These are phyloP conservation scores for Jordanella pulchra DNA, from an alignment of 2,797 vertebrate species.

Conservation along the genomic window DNA sequence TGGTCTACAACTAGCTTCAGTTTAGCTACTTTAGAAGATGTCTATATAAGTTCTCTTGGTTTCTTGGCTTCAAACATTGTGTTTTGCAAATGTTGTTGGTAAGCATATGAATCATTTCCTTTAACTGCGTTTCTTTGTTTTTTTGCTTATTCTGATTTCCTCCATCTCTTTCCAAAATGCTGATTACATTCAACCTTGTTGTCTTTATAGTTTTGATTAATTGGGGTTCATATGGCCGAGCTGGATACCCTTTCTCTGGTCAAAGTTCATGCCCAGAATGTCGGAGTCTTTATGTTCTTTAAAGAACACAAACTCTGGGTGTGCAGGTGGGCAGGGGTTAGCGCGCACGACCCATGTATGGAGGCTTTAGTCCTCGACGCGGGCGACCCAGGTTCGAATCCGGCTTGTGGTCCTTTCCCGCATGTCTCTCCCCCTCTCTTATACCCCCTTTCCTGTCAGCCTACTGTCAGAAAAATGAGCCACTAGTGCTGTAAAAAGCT, in stretches of 20 bases:
- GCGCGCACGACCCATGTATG: too few species aligned
- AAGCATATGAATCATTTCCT: not conserved
- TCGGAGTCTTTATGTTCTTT: conserved; percentile 18
- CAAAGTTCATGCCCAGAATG: conserved; percentile 9
- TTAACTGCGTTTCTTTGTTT: not conserved
- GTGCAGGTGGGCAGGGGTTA: too few species aligned
- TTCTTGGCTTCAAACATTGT: not conserved
- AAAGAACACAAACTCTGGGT: not conserved
- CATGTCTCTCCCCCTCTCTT: too few species aligned
- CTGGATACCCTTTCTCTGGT: conserved; percentile 6
- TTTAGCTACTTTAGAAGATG: not conserved
- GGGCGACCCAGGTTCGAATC: too few species aligned
- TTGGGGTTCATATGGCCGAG: not conserved
- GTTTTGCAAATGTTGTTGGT: not conserved
- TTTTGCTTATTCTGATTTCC: not conserved
- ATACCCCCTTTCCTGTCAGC: too few species aligned
- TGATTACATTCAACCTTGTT: not conserved
- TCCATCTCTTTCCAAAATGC: not conserved
- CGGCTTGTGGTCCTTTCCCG: too few species aligned
- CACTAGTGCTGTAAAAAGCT: too few species aligned
- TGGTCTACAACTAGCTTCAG: not conserved
- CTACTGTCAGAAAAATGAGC: too few species aligned
- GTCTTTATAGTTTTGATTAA: not conserved
- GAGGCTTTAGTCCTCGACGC: too few species aligned
- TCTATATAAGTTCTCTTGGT: not conserved